Conservation (phyloP, 2,113 vertebrate species). For the Lamprologus ornatipinnis region DNA sequence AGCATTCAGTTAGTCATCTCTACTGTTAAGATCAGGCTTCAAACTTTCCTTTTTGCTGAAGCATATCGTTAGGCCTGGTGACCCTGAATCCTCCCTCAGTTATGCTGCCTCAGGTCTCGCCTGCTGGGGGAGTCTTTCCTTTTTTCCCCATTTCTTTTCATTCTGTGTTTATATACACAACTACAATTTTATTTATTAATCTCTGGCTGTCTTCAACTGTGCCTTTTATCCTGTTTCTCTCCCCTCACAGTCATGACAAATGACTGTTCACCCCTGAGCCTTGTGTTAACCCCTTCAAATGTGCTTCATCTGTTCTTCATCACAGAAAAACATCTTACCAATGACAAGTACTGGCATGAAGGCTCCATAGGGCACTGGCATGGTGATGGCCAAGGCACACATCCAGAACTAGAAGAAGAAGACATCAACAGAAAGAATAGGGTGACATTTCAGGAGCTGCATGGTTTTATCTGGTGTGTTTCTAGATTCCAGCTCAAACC, state of each 20-base stretch:
- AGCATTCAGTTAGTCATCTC: neutral
- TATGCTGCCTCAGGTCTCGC: neutral
- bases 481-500: neutral
- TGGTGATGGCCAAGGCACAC: slow-evolving; percentile 95
- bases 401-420: slow-evolving; percentile 87
- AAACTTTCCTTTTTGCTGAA: neutral
- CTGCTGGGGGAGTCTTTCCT: neutral
- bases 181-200: neutral
- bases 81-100: fast-evolving
- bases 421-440: neutral
- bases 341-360: slow-evolving; percentile 97
- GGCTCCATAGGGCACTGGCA: slow-evolving; percentile 94
- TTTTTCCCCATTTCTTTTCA: neutral
- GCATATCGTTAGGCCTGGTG: fast-evolving
- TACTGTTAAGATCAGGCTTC: fast-evolving
- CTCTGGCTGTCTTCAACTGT: neutral
- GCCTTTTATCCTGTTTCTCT: neutral
- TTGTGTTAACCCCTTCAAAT: neutral
- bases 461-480: fast-evolving
- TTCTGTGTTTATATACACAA: neutral
- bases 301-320: neutral
- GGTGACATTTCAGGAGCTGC: slow-evolving; percentile 36
- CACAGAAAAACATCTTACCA: slow-evolving; percentile 29
- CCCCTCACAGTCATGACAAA: neutral
- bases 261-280: neutral